phyloP scores from a whole-genome alignment of 2,888 invertebrate species.

The Lypha dubia region DNA sequence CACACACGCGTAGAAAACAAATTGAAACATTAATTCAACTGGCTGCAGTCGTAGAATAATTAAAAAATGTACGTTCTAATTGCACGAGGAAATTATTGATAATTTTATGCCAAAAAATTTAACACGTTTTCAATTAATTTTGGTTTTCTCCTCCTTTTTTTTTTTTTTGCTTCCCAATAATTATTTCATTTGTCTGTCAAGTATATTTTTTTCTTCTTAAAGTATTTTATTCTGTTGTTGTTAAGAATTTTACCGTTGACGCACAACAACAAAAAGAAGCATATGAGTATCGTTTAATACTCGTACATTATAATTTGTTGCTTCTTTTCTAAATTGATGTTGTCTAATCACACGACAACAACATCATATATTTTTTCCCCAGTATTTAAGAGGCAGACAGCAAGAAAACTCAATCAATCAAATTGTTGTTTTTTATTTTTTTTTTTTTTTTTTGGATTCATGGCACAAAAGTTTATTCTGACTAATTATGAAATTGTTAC shows the following conservation, averaged over 20 bases:
- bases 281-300: conserved; percentile 14
- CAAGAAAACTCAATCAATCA: conserved; percentile 22
- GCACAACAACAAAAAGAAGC: not conserved
- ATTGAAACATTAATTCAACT: conserved; percentile 27
- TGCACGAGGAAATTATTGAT: not conserved
- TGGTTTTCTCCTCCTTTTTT: too few relatives aligned
- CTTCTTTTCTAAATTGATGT: conserved; percentile 2
- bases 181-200: not conserved
- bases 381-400: not conserved
- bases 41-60: conserved; percentile 17
- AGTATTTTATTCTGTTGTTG: conserved; percentile 8
- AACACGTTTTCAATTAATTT: not conserved
- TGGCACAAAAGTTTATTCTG: not conserved
- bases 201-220: not conserved
- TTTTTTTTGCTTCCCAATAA: not conserved
- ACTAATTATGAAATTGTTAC: not conserved
- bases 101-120: not conserved
- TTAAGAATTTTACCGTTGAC: conserved; percentile 5
- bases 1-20: conserved; percentile 1
- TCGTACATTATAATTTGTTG: conserved; percentile 53
- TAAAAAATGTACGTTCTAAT: conserved; percentile 47
- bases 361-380: not conserved
- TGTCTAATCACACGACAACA: not conserved
- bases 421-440: too few relatives aligned
- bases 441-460: too few relatives aligned